Evolutionary conservation across 2,888 invertebrate species (phyloP).

Genomic region (Mystacides longicornis): DNA sequence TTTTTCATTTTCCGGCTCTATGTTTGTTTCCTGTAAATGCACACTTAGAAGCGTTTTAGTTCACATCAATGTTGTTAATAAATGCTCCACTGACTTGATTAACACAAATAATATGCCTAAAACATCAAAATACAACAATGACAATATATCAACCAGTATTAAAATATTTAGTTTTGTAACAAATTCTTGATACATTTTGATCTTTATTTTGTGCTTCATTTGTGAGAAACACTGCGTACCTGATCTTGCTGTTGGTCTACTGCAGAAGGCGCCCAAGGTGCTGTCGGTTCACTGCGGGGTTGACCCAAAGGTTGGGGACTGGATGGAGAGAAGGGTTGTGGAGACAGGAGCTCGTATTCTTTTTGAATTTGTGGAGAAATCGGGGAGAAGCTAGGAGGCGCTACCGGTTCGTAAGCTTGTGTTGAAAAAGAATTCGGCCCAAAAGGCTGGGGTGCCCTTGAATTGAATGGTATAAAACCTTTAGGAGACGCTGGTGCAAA

Average conservation of each 20-base stretch:
- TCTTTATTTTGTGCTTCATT: neutral
- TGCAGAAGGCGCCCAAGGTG: constrained; percentile 20
- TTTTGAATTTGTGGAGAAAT: constrained; percentile 4
- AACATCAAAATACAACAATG: neutral
- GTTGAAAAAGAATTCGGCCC: constrained; percentile 29
- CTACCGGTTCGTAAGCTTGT: constrained; percentile 10
- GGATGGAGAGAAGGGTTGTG: constrained; percentile 13
- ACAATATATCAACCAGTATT: too few relatives aligned
- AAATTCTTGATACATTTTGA: too few relatives aligned
- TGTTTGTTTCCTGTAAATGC: too few relatives aligned
- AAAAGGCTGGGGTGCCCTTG: constrained; percentile 22
- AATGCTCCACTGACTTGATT: too few relatives aligned
- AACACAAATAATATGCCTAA: too few relatives aligned
- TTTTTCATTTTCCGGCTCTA: too few relatives aligned
- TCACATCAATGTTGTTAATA: too few relatives aligned
- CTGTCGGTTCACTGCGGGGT: constrained; percentile 27
- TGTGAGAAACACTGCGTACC: constrained; percentile 25
- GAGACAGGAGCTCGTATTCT: constrained; percentile 10
- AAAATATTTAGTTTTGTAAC: too few relatives aligned
- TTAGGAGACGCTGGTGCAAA: constrained; percentile 24
- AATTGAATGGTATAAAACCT: constrained; percentile 28
- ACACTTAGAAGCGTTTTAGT: too few relatives aligned
- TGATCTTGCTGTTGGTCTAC: constrained; percentile 22
- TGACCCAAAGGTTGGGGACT: constrained; percentile 5
- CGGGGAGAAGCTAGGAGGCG: constrained; percentile 9